Percentiles rank a stretch among this genome's conserved stretches.
Evolutionary conservation across 1,140 invertebrate genomes (phyloP).

Genomic region (Saccostrea echinata): DNA sequence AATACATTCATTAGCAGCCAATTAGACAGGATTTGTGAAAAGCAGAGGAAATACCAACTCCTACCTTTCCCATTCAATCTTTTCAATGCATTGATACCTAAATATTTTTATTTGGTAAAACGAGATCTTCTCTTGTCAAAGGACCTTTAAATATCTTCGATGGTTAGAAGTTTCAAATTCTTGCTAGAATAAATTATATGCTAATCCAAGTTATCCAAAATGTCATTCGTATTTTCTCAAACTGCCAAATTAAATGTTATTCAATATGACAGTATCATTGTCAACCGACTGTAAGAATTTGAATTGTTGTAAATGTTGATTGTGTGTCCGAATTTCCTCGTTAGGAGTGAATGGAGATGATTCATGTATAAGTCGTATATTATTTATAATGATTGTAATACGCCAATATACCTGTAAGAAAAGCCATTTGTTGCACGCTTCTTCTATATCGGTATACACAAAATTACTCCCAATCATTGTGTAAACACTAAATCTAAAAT

Average conservation of each 20-base stretch:
- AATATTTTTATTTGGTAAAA: background rate
- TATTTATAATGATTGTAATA: conserved; percentile 4
- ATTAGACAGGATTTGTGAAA: background rate
- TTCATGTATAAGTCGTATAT: background rate
- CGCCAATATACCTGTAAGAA: background rate
- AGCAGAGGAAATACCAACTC: background rate
- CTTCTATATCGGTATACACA: background rate
- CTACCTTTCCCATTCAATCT: background rate
- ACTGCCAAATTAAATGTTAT: conserved; percentile 22
- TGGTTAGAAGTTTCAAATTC: background rate
- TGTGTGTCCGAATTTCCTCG: conserved; percentile 27
- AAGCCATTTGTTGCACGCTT: background rate
- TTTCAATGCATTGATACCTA: background rate
- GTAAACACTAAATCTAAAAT: background rate
- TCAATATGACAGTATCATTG: background rate
- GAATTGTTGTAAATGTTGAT: background rate
- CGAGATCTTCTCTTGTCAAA: background rate
- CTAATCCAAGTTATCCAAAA: background rate
- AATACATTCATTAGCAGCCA: conserved; percentile 16
- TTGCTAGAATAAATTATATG: background rate
- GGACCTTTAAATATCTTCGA: conserved; percentile 16
- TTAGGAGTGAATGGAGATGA: background rate
- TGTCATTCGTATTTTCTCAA: conserved; percentile 14
- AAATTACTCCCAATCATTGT: background rate
- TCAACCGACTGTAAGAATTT: background rate